Percentiles rank a stretch among this genome's conserved stretches.
These are phyloP conservation scores for Eonycteris spelaea DNA, from an alignment of 2,113 vertebrate species.

Conservation along the genomic window DNA sequence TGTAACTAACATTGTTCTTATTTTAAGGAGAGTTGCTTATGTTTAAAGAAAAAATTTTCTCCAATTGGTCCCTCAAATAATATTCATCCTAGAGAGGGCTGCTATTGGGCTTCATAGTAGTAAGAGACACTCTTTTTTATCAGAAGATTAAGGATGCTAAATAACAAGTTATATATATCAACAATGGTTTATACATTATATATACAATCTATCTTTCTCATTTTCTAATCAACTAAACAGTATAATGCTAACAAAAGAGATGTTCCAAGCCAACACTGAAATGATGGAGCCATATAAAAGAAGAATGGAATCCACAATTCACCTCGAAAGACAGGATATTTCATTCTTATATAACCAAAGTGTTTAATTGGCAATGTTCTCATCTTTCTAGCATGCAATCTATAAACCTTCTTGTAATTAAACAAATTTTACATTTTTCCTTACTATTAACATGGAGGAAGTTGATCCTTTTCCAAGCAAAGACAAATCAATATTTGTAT, in stretches of 20 bases:
- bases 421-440: neutral
- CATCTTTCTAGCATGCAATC: neutral
- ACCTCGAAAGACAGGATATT: neutral
- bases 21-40: neutral
- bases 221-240: neutral
- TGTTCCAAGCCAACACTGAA: neutral
- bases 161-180: neutral
- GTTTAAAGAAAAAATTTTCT: neutral
- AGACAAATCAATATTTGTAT: neutral
- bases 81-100: neutral
- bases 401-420: neutral
- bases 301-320: neutral
- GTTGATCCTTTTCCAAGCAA: neutral
- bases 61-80: neutral
- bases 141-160: neutral
- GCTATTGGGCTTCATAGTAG: neutral
- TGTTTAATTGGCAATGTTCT: neutral
- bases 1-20: neutral
- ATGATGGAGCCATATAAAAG: neutral
- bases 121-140: neutral
- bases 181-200: neutral
- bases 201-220: neutral
- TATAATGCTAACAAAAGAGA: neutral
- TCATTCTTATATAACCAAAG: neutral
- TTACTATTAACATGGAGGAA: neutral